Evolutionary conservation across 2,888 invertebrate genomes (phyloP).

Genomic region (Sycophila texana): DNA sequence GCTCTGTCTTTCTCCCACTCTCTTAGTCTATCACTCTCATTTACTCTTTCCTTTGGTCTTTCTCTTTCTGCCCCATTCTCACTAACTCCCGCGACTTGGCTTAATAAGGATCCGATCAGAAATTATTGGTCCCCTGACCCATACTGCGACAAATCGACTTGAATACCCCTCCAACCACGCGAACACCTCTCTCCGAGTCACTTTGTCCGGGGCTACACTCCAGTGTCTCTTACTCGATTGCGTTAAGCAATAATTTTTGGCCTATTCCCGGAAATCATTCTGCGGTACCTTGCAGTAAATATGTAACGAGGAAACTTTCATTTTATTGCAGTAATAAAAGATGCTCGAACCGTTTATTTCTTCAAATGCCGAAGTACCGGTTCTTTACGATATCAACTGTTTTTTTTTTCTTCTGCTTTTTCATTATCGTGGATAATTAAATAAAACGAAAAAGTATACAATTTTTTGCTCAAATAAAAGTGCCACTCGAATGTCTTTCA

Average conservation of each 20-base stretch:
- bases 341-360: neutral
- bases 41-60: neutral
- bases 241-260: constrained; percentile 1
- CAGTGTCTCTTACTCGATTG: neutral
- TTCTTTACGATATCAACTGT: neutral
- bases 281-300: neutral
- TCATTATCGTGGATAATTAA: neutral
- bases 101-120: constrained; percentile 45
- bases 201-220: neutral
- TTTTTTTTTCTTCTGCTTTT: neutral
- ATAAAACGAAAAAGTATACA: too few relatives aligned
- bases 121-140: constrained; percentile 42
- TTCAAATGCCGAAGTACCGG: neutral
- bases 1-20: neutral
- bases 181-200: neutral
- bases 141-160: constrained; percentile 12
- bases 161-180: neutral
- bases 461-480: too few relatives aligned
- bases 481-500: too few relatives aligned
- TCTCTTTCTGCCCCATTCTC: neutral
- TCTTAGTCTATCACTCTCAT: neutral
- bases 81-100: neutral
- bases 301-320: neutral
- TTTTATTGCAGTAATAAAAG: neutral
- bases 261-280: neutral